Evolutionary conservation across 2,113 vertebrate genomes (phyloP).

Genomic region (Colistium nudipinnis): DNA sequence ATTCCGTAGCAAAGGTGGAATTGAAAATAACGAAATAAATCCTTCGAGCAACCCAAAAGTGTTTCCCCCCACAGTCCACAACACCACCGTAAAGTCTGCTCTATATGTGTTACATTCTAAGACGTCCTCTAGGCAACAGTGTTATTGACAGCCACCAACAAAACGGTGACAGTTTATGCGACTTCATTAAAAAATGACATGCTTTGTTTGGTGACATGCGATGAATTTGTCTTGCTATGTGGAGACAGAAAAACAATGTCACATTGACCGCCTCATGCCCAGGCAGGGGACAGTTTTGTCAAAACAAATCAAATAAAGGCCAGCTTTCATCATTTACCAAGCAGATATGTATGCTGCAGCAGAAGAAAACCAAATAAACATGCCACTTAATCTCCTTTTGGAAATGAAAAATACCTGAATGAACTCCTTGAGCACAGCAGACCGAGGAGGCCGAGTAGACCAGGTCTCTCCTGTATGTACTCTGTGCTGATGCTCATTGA

Average conservation of each 20-base stretch:
- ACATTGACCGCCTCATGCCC: not conserved
- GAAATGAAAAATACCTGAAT: not conserved
- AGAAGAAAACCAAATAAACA: conserved; percentile 1
- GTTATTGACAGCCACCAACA: not conserved
- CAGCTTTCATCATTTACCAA: not conserved
- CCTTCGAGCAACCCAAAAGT: too few species aligned
- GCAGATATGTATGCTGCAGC: not conserved
- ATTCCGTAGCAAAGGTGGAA: too few species aligned
- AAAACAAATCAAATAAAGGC: not conserved
- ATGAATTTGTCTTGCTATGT: not conserved
- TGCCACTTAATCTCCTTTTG: not conserved
- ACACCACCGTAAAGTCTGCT: not conserved
- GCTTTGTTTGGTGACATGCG: not conserved
- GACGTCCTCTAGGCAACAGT: not conserved
- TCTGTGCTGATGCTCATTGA: not conserved
- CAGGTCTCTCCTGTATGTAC: not conserved
- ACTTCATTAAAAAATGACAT: not conserved
- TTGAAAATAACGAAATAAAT: too few species aligned
- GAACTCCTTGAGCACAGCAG: not conserved
- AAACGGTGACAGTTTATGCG: not conserved
- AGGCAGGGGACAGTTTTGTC: not conserved
- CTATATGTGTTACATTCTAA: not conserved
- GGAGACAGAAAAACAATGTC: not conserved
- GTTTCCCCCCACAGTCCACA: too few species aligned
- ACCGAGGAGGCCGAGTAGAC: not conserved